phyloP scores from a whole-genome alignment of 2,113 vertebrate genomes.

The Anolis carolinensis region DNA sequence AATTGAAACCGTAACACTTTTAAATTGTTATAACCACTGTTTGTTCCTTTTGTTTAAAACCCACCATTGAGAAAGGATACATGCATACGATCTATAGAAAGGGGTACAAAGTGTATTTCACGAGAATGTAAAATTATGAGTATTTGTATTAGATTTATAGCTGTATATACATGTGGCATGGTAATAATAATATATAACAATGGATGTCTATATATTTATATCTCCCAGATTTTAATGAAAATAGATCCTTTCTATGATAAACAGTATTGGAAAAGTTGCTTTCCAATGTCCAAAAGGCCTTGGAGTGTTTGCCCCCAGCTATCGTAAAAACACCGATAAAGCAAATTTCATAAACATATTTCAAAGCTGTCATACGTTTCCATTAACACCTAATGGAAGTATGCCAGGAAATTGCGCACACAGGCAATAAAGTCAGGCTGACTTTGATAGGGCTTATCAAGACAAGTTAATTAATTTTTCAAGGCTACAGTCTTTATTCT shows the following conservation, averaged over 20 bases:
- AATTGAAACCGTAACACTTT: no score
- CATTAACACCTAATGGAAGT: slow-evolving; percentile 16
- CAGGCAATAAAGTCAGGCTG: slow-evolving; percentile 18
- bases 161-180: background rate
- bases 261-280: background rate
- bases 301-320: background rate
- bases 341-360: slow-evolving; percentile 10
- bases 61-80: no score
- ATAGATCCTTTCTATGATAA: background rate
- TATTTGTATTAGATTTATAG: no score
- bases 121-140: no score
- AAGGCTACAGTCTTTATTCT: background rate
- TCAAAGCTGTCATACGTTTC: slow-evolving; percentile 17
- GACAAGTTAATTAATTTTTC: slow-evolving; percentile 25
- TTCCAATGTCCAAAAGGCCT: background rate
- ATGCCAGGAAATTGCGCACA: background rate
- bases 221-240: background rate
- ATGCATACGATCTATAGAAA: no score
- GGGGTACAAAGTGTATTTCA: no score
- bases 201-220: background rate
- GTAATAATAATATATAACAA: background rate
- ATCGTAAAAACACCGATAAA: background rate
- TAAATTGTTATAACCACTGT: no score
- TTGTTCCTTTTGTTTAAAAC: no score
- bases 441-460: slow-evolving; percentile 36